Evolutionary conservation across 2,113 vertebrate genomes (phyloP).

Genomic region (Solenodon paradoxus): DNA sequence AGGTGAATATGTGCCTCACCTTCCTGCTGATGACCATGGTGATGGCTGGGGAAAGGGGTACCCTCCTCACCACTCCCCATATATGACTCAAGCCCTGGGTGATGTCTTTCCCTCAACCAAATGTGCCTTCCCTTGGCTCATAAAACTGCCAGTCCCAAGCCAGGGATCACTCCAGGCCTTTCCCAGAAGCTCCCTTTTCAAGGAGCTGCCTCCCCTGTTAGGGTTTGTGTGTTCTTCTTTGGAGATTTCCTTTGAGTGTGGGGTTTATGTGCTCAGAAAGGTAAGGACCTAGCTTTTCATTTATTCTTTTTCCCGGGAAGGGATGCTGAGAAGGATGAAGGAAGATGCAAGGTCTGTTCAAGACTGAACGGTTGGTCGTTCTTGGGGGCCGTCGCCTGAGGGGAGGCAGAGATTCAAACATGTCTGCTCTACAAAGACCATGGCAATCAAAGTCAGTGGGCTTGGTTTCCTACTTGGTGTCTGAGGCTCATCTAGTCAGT

Average conservation of each 20-base stretch:
- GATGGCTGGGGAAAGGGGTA: not conserved
- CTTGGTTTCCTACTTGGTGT: not conserved
- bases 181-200: not conserved
- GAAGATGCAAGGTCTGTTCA: not conserved
- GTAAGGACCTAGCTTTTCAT: not conserved
- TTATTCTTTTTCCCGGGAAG: not conserved
- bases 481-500: not conserved
- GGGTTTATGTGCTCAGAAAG: not conserved
- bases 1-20: not conserved
- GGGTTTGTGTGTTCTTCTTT: not conserved
- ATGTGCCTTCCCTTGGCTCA: not conserved
- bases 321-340: not conserved
- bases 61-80: not conserved
- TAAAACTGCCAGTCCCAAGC: not conserved
- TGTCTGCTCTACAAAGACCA: not conserved
- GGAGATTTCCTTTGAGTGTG: not conserved
- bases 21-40: not conserved
- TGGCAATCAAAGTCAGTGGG: not conserved
- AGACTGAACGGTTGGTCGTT: not conserved
- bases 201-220: not conserved
- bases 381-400: accelerated
- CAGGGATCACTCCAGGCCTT: not conserved
- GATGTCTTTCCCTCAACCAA: not conserved
- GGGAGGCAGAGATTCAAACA: not conserved
- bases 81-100: not conserved